Conservation (phyloP, 2,797 vertebrate genomes). For the Hyperoplus lanceolatus region DNA sequence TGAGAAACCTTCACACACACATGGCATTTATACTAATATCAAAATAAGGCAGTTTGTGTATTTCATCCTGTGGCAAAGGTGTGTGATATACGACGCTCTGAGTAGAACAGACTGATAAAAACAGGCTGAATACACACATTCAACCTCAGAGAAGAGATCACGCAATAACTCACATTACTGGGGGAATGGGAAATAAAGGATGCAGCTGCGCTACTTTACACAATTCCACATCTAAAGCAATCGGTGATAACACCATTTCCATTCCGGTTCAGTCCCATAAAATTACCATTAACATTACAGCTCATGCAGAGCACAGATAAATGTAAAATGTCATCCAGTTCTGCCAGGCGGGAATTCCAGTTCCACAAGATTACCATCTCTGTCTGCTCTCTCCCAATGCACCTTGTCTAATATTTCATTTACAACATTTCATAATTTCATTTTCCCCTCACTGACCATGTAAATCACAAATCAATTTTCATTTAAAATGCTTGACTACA, state of each 20-base stretch:
- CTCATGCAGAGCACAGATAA: conserved; percentile 99
- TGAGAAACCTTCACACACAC: conserved; percentile 37
- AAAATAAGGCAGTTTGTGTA: conserved; percentile 68
- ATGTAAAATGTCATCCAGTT: conserved; percentile 99
- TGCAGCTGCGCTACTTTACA: conserved; percentile 93
- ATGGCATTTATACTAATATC: conserved; percentile 53
- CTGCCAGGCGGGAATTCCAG: conserved; percentile 97
- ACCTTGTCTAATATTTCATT: conserved; percentile 99
- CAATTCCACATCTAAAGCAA: conserved; percentile 96
- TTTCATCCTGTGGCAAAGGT: conserved; percentile 78
- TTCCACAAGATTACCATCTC: conserved; percentile 97
- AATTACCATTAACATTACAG: conserved; percentile 99
- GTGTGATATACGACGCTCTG: conserved; percentile 72
- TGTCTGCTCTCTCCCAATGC: conserved; percentile 80
- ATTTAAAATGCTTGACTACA: conserved; percentile 98
- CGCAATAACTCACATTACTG: conserved; percentile 94
- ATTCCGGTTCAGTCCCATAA: conserved; percentile 99
- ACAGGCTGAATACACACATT: conserved; percentile 89
- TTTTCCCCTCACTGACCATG: conserved; percentile 99
- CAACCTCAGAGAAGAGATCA: conserved; percentile 90
- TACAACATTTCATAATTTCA: conserved; percentile 99
- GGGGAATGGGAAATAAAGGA: conserved; percentile 88
- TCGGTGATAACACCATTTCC: conserved; percentile 97
- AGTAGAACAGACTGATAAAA: conserved; percentile 87
- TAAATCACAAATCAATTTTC: conserved; percentile 99